Evolutionary conservation across 2,797 vertebrate genomes (phyloP).

Genomic region (Champsocephalus esox): DNA sequence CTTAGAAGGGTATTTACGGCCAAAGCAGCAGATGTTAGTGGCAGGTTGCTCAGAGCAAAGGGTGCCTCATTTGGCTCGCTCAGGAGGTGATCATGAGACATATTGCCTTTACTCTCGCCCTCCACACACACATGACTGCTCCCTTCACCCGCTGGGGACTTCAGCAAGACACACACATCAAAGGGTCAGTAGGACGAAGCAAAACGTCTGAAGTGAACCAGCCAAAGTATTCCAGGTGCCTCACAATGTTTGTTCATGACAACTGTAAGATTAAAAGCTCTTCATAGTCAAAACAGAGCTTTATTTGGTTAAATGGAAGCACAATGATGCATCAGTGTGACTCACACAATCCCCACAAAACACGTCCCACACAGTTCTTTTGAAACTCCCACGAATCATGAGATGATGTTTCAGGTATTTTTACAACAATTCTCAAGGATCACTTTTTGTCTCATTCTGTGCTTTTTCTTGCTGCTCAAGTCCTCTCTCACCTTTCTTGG

Average conservation of each 20-base stretch:
- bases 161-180: slow-evolving; percentile 34
- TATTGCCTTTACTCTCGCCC: slow-evolving; percentile 67
- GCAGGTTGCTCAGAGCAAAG: slow-evolving; percentile 78
- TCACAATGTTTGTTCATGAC: neutral
- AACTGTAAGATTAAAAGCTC: slow-evolving; percentile 1
- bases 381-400: slow-evolving; percentile 12
- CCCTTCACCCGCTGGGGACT: slow-evolving; percentile 38
- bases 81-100: slow-evolving; percentile 77
- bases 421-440: slow-evolving; percentile 35
- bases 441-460: slow-evolving; percentile 44
- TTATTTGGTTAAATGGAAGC: slow-evolving; percentile 31
- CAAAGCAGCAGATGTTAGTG: slow-evolving; percentile 80
- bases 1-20: slow-evolving; percentile 54
- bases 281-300: slow-evolving; percentile 13
- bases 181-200: slow-evolving; percentile 41
- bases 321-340: slow-evolving; percentile 35
- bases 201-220: slow-evolving; percentile 25
- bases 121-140: slow-evolving; percentile 57
- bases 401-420: slow-evolving; percentile 17
- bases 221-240: slow-evolving; percentile 12
- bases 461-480: slow-evolving; percentile 51
- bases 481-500: slow-evolving; percentile 71
- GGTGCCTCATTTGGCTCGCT: slow-evolving; percentile 78
- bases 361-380: slow-evolving; percentile 16
- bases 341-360: slow-evolving; percentile 32